Evolutionary conservation across 2,888 invertebrate species (phyloP).

Genomic region (Dryococelus australis): DNA sequence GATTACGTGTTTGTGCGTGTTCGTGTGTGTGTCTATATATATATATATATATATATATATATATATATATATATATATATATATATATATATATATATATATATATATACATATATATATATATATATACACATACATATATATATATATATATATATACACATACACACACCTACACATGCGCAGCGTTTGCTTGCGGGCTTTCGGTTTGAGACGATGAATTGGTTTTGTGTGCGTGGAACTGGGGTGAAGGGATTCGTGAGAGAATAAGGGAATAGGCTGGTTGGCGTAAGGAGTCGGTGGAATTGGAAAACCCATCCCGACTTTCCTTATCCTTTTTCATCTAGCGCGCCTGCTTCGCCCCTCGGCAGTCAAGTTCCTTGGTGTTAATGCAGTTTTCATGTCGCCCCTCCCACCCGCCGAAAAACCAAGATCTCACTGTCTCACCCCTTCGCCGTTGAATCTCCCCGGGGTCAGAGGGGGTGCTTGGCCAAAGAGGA

Average conservation of each 20-base stretch:
- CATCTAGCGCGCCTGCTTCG: not conserved
- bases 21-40: too few relatives aligned
- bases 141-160: too few relatives aligned
- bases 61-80: too few relatives aligned
- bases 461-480: not conserved
- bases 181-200: not conserved
- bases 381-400: not conserved
- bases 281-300: not conserved
- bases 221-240: not conserved
- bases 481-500: not conserved
- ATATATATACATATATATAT: too few relatives aligned
- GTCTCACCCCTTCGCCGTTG: not conserved
- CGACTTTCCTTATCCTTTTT: not conserved
- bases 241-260: not conserved
- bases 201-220: not conserved
- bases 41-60: too few relatives aligned
- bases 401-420: not conserved
- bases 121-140: too few relatives aligned
- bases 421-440: too few relatives aligned
- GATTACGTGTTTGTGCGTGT: not conserved
- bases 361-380: not conserved
- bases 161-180: too few relatives aligned
- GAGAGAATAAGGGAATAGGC: not conserved
- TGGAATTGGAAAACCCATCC: not conserved
- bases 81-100: too few relatives aligned